These are phyloP conservation scores for Brachyistius frenatus DNA, from an alignment of 2,113 vertebrate genomes.

Conservation along the genomic window DNA sequence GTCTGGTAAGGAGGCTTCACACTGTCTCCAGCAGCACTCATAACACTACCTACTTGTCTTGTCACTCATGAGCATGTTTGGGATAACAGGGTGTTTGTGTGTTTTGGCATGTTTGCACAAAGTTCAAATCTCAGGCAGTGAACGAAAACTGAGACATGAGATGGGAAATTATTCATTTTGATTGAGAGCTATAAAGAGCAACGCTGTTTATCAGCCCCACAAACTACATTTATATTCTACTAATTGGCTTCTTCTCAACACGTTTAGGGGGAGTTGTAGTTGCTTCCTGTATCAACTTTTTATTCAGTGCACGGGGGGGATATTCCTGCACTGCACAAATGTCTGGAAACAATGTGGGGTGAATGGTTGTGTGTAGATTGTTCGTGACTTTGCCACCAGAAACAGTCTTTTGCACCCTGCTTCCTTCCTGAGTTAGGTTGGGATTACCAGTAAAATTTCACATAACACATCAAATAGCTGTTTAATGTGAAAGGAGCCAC, in stretches of 20 bases:
- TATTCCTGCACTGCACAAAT: background rate
- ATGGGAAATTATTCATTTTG: conserved; percentile 4
- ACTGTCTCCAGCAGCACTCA: conserved; percentile 51
- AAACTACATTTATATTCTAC: background rate
- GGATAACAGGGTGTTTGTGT: conserved; percentile 38
- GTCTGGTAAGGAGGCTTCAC: conserved; percentile 67
- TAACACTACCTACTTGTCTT: conserved; percentile 66
- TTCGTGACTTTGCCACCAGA: too few species aligned
- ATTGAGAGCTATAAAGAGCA: background rate
- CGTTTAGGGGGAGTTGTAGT: background rate
- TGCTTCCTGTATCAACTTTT: background rate
- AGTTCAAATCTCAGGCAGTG: conserved; percentile 14
- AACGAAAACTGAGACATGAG: background rate
- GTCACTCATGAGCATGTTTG: conserved; percentile 60
- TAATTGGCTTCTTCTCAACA: background rate
- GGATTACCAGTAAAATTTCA: too few species aligned
- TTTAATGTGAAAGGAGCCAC: too few species aligned
- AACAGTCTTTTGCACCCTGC: too few species aligned
- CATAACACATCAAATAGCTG: too few species aligned
- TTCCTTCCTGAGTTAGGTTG: too few species aligned
- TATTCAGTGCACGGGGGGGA: background rate
- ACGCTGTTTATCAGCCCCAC: background rate
- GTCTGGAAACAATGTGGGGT: background rate
- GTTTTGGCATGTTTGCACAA: conserved; percentile 19
- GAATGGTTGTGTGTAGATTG: background rate